Base-by-base conservation (phyloP, 2,797 vertebrate genomes). In the Scolopax bukidnonensis region DNA sequence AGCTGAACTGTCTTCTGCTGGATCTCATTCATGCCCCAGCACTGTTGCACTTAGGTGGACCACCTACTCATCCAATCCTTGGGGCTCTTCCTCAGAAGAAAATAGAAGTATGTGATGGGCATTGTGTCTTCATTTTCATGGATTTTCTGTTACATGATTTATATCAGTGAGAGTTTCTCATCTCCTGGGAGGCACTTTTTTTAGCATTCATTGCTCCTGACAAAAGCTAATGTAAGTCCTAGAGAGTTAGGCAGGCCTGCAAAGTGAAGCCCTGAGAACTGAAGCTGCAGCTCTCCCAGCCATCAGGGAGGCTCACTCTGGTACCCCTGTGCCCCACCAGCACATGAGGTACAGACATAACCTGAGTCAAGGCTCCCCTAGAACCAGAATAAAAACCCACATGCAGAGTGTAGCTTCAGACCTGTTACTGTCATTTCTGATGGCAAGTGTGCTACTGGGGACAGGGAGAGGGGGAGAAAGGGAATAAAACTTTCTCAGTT, bases 281-380 rank as follows among this genome's bases (percentile, higher is more conserved):
- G 47, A 59, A 65, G 47, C 12, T 12, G 20, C 53, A 25, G 9
- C 41, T 76, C 23, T 83, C 6, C 27, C 23, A 25, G n/a, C 23
- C 5, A 0, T 24, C 28, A 32, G 36, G 36, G 36, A 36, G 1
- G 36, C 54, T 61, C 4, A 0, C 40, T 6, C 28, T 45, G 2
- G 25, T 63, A 11, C 41, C 41, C 45, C 45, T 64, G 33, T 60
- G 20, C 61, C 15, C 56, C 56, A 12, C 36, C 65, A 74, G 64
- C 30, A 13, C 0, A 0, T 17, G 43, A 3, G 5, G 5, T 27
- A 11, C 3, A 60, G 30, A 32, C 20, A 27, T 32, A 59, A 13
- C 54, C 43, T 23, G 27, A 56, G 56, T 32, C 0, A 0, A 13
- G 32, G 24, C 59, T 89, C 10, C 16, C 3, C 12, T 61, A n/a